phyloP scores from a whole-genome alignment of 2,888 invertebrate species.

The Drosophila borborema region DNA sequence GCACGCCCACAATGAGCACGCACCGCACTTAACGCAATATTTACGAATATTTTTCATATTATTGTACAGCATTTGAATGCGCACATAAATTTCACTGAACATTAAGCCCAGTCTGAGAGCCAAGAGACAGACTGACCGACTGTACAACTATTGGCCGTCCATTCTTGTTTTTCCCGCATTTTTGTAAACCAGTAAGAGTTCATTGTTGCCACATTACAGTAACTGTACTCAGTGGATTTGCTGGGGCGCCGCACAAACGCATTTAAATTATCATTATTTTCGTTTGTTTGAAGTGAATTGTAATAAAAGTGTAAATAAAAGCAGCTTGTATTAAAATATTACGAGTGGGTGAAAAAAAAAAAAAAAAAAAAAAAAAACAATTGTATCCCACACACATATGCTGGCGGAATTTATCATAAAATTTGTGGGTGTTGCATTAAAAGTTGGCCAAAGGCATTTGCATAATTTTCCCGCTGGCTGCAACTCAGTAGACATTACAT shows the following conservation, averaged over 20 bases:
- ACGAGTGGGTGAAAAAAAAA: slow-evolving; percentile 30
- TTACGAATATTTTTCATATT: slow-evolving; percentile 40
- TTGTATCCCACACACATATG: slow-evolving; percentile 31
- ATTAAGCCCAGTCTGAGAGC: slow-evolving; percentile 35
- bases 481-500: slow-evolving; percentile 54
- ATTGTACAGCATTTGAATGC: slow-evolving; percentile 41
- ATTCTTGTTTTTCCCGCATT: slow-evolving; percentile 17
- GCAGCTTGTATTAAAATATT: slow-evolving; percentile 56
- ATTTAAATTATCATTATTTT: slow-evolving; percentile 71
- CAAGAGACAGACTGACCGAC: slow-evolving; percentile 15
- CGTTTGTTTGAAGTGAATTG: slow-evolving; percentile 57
- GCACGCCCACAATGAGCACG: slow-evolving; percentile 31
- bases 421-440: slow-evolving; percentile 69
- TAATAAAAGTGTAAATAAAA: slow-evolving; percentile 57
- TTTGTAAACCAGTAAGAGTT: slow-evolving; percentile 62
- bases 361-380: slow-evolving; percentile 51
- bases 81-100: slow-evolving; percentile 42
- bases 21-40: slow-evolving; percentile 19
- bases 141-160: slow-evolving; percentile 50
- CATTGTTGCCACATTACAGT: slow-evolving; percentile 67
- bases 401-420: slow-evolving; percentile 46
- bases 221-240: slow-evolving; percentile 44
- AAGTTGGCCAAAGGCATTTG: slow-evolving; percentile 56
- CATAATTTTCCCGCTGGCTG: slow-evolving; percentile 58
- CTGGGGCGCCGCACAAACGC: slow-evolving; percentile 34